Base-by-base conservation (phyloP, 2,113 vertebrate species). In the Pteropus alecto region DNA sequence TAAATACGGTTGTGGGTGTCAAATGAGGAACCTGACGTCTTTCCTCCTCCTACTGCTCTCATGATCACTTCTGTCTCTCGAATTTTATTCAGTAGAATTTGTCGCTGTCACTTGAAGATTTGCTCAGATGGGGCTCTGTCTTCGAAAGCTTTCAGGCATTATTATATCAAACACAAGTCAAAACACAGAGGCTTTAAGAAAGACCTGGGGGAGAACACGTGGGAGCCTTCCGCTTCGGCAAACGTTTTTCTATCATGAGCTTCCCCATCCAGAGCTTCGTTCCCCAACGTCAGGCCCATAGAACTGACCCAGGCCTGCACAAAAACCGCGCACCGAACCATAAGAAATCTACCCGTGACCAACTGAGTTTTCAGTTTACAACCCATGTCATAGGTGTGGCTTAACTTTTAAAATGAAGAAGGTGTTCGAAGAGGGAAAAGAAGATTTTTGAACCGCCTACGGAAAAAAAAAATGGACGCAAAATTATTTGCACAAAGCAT, bases 401-500 rank as follows among this genome's bases (percentile, higher is more conserved):
- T 94, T 92, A 91, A 87, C 90, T 65, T 78, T 90, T 63, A 79
- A 87, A 95, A 70, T 48, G 77, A 92, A 87, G 95, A 91, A 22
- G 5, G 0, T 6, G 6, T 16, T 0, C 2, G 56, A 58, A 89
- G 28, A 85, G 86, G 33, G 24, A 87, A 86, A 70, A 90, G 95
- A 93, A 22, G 22, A 15, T 4, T 2, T 13, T 2, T 16, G 14
- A 15, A 18, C 58, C 30, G 76, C 88, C 92, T 82, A 73, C 79
- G 97, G 12, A 96, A 96, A 71, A 98, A 98, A 98, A 98, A 89
- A 98, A 98, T 63, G 95, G 98, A 98, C 97, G 97, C 98, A 0
- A 92, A 97, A 98, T 98, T 98, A 95, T 98, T 98, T 98, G 98
- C 98, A 98, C 98, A 97, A 97, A 98, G 99, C 98, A 97, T 99